These are phyloP conservation scores for Brachynemurus nebulosus DNA, from an alignment of 2,888 invertebrate species.

Conservation along the genomic window DNA sequence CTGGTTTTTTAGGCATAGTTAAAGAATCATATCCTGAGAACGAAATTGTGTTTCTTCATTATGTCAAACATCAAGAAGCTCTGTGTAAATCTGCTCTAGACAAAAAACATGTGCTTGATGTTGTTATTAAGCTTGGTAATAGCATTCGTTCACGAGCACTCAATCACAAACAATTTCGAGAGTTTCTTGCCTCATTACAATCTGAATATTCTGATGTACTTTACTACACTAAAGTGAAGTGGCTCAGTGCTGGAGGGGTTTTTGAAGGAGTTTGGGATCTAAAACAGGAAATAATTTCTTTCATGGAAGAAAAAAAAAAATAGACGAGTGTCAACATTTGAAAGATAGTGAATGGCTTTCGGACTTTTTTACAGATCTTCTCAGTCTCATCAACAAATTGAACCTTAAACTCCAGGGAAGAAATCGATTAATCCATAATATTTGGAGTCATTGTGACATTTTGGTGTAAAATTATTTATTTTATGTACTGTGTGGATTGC, in stretches of 20 bases:
- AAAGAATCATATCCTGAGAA: not conserved
- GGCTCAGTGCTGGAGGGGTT: slow-evolving; percentile 12
- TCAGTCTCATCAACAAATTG: no score
- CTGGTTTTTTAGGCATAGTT: not conserved
- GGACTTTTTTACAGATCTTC: no score
- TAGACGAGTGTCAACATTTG: no score
- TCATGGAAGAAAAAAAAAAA: no score
- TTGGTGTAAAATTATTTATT: no score
- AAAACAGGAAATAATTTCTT: no score
- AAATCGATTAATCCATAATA: not conserved
- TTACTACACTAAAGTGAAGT: slow-evolving; percentile 11
- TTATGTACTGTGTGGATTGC: no score
- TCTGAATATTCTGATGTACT: slow-evolving; percentile 2
- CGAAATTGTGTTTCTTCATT: slow-evolving; percentile 8
- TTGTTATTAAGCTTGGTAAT: slow-evolving; percentile 6
- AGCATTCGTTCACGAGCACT: slow-evolving; percentile 5
- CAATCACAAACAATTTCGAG: slow-evolving; percentile 4
- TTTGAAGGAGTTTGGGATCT: no score
- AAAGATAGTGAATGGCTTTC: no score
- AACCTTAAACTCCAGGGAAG: not conserved
- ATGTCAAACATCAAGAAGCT: slow-evolving; percentile 4
- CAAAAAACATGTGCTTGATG: slow-evolving; percentile 16
- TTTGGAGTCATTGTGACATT: no score
- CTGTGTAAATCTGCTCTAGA: slow-evolving; percentile 11
- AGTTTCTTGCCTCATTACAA: slow-evolving; percentile 1